These are phyloP conservation scores for Sebastolobus alascanus DNA, from an alignment of 2,797 vertebrate species.

Conservation along the genomic window DNA sequence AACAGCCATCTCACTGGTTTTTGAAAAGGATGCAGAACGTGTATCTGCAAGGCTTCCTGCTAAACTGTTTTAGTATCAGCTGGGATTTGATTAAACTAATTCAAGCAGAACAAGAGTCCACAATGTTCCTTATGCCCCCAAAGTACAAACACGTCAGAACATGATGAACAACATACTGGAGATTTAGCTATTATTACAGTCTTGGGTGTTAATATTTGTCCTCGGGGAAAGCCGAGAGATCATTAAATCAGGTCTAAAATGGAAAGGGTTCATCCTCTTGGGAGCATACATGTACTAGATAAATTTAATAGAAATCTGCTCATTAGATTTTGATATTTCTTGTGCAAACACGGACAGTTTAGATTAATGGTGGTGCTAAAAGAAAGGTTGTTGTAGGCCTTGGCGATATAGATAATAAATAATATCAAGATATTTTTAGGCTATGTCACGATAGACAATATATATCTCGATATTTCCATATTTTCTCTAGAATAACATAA, in stretches of 20 bases:
- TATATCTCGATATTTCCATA: too few relatives aligned
- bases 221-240: neutral
- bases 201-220: neutral
- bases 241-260: neutral
- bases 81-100: constrained; percentile 22
- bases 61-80: neutral
- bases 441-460: too few relatives aligned
- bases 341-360: neutral
- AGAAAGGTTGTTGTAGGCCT: neutral
- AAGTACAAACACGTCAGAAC: constrained; percentile 1
- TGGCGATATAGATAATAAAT: too few relatives aligned
- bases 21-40: neutral
- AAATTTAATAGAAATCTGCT: neutral
- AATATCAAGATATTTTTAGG: too few relatives aligned
- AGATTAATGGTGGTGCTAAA: neutral
- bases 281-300: neutral
- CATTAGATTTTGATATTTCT: neutral
- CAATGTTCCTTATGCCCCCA: constrained; percentile 2
- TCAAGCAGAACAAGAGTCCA: constrained; percentile 11
- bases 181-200: neutral
- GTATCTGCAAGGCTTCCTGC: constrained; percentile 2
- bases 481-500: too few relatives aligned
- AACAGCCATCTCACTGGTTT: neutral
- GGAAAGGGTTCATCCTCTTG: constrained; percentile 1
- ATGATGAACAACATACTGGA: constrained; percentile 3